Base-by-base conservation (phyloP, 1,140 invertebrate species). In the Cotesia typhae region DNA sequence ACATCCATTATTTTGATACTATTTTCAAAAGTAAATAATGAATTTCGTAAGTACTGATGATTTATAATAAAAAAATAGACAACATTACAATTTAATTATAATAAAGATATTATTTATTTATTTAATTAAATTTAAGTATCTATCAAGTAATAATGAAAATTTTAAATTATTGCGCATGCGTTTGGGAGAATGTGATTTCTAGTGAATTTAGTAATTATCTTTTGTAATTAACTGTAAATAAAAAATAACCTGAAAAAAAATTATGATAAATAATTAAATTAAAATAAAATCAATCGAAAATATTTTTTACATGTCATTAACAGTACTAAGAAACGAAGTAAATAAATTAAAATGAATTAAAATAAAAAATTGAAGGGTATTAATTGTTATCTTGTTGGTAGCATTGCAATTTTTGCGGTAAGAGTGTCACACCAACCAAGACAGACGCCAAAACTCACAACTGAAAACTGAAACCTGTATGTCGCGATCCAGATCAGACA, bases 391-490 rank as follows among this genome's bases (percentile, higher is more conserved):
- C 36, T 36, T 47, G 55, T 74, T 74, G 73, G 73, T 68, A 70
- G 20, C 41, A 41, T 41, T 35, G 10, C n/a, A 59, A 64, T 79
- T 80, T 79, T 76, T 77, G 79, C 79, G 79, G 77, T 75, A 80
- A 80, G 73, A 66, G 37, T 28, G 28, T 28, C 28, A 28, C 28
- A 47, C 73, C 63, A 53, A 59, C 72, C 76, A 64, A 51, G 38
- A 41, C 68, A 38, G 70, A 71, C 69, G 68, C 65, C 37, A 53
- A 73, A 74, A 9, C 53, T 67, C 67, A 57, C 37, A 35, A 68
- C 37, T 6, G 35, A 60, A 47, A 47, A 47, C 41, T 47, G 41
- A 47, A 47, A 47, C 41, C 41, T 47, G 41, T 47, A 47, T 2
- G 41, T 47, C 10, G 6, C 41, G 10, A 47, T 47, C 41, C 7